Base-by-base conservation (phyloP, 2,797 vertebrate genomes). In the Melopsittacus undulatus region DNA sequence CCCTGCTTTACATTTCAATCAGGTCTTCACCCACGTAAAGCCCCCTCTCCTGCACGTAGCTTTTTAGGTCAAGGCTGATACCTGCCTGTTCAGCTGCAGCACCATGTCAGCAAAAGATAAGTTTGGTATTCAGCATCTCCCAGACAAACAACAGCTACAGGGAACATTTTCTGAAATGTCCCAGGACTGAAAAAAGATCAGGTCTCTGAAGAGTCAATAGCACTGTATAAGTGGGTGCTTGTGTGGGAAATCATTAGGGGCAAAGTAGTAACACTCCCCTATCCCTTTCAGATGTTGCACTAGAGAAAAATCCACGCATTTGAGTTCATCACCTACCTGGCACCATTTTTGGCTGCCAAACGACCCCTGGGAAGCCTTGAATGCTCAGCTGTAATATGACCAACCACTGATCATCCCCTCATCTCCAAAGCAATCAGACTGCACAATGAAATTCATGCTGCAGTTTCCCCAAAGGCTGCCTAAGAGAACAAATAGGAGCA, bases 381-480 rank as follows among this genome's bases (percentile, higher is more conserved):
- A 66, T 11, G 0, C 7, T 84, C 45, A 45, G 4, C 40, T 42
- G 9, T 8, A 75, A 42, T 10, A 30, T 3, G 3, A 7, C 6
- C 19, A 42, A 13, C 3, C 3, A 32, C 8, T 26, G 13, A 57
- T 57, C 30, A 54, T 19, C 34, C 18, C 7, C 52, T 87, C 19
- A 51, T 13, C 42, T 32, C 45, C 64, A 77, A 76, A 84, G 66
- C 15, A 79, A 45, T 48, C 19, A 68, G 27, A 43, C 4, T 19
- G 14, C 7, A 69, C 20, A 26, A 5, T 1, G 0, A 77, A 48
- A n/a, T 1, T 2, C 5, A 5, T 72, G 29, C 38, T 42, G 8
- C 72, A 70, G 13, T 26, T 89, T 22, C 13, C 43, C 23, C 48
- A 61, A 45, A 87, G 9, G 16, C 52, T 52, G 5, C 17, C 19